phyloP scores from a whole-genome alignment of 2,797 vertebrate species.

The Thaleichthys pacificus region DNA sequence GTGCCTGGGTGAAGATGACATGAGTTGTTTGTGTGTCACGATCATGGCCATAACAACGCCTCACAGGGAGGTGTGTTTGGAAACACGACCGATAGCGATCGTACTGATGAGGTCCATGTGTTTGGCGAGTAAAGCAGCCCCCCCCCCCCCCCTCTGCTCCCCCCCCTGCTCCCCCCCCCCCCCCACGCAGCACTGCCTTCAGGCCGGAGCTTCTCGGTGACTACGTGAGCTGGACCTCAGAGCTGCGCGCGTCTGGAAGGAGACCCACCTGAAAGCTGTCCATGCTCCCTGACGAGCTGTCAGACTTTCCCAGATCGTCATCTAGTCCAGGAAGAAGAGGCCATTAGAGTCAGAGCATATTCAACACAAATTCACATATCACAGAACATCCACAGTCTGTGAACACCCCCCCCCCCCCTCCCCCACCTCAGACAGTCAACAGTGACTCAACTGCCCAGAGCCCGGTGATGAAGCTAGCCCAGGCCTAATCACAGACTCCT shows the following conservation, averaged over 20 bases:
- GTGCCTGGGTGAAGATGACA: no score
- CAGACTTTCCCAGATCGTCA: slow-evolving; percentile 91
- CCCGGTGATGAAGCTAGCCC: slow-evolving; percentile 32
- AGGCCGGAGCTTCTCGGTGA: not conserved
- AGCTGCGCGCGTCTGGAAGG: not conserved
- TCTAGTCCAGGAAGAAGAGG: slow-evolving; percentile 72
- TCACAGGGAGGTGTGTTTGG: not conserved
- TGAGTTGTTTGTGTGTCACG: not conserved
- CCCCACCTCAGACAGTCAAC: slow-evolving; percentile 46
- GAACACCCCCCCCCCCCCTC: slow-evolving; percentile 20
- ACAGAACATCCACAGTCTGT: no score
- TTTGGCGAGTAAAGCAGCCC: slow-evolving; percentile 10
- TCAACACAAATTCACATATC: not conserved
- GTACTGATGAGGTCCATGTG: slow-evolving; percentile 36
- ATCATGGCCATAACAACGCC: no score
- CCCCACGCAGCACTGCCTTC: no score
- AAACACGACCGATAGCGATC: slow-evolving; percentile 21
- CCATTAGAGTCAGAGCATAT: slow-evolving; percentile 5
- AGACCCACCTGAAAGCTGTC: slow-evolving; percentile 90
- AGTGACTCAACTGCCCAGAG: slow-evolving; percentile 31
- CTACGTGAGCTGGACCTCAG: not conserved
- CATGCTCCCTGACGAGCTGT: slow-evolving; percentile 88
- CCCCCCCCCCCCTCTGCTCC: no score
- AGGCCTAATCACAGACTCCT: slow-evolving; percentile 14
- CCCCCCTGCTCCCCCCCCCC: no score